phyloP scores from a whole-genome alignment of 2,888 invertebrate genomes.

The Drosophila mimetica region DNA sequence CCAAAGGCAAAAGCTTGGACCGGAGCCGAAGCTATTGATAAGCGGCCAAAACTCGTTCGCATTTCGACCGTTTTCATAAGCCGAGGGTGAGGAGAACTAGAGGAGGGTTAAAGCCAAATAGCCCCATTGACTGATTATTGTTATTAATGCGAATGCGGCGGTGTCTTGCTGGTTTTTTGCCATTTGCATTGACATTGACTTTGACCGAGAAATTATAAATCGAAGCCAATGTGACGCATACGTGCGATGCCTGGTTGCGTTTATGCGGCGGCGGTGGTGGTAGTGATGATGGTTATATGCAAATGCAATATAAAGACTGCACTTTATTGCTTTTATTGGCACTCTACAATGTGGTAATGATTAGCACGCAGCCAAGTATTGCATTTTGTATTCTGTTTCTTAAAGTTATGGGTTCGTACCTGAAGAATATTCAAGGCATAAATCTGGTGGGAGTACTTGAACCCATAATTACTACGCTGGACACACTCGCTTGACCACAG shows the following conservation, averaged over 20 bases:
- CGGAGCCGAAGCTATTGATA: constrained; percentile 44
- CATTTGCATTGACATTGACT: constrained; percentile 81
- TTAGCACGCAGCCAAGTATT: constrained; percentile 8
- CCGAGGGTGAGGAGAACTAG: constrained; percentile 24
- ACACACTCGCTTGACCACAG: constrained; percentile 24
- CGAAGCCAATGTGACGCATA: constrained; percentile 67
- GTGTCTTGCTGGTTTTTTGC: constrained; percentile 44
- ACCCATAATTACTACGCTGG: constrained; percentile 19
- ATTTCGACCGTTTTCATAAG: constrained; percentile 62
- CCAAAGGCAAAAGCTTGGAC: constrained; percentile 38
- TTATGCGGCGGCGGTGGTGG: constrained; percentile 2
- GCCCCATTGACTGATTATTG: constrained; percentile 52
- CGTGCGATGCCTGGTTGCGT: constrained; percentile 14
- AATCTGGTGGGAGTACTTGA: constrained; percentile 14
- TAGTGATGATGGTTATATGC: neutral
- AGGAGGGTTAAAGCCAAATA: constrained; percentile 18
- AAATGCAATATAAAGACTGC: constrained; percentile 3
- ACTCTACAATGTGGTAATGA: neutral
- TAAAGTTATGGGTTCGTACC: neutral
- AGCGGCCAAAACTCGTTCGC: constrained; percentile 57
- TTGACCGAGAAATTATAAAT: constrained; percentile 78
- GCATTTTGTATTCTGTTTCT: constrained; percentile 1
- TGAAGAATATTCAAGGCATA: constrained; percentile 3
- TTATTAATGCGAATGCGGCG: constrained; percentile 45
- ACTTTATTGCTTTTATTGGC: neutral